Evolutionary conservation across 2,113 vertebrate genomes (phyloP).

Genomic region (Quiscalus mexicanus): DNA sequence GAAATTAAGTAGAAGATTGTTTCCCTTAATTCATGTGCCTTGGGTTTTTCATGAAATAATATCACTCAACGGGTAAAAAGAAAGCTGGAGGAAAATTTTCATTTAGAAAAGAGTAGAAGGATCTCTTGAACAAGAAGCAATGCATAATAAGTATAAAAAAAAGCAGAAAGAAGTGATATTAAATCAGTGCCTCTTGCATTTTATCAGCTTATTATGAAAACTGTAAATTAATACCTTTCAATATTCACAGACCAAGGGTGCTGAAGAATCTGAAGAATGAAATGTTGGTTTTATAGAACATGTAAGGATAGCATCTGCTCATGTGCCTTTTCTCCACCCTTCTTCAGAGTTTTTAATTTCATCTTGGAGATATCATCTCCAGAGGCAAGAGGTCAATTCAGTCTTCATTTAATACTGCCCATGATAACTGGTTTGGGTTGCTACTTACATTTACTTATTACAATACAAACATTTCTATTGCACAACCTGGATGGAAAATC

Average conservation of each 20-base stretch:
- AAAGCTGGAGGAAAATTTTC: not conserved
- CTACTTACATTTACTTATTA: not conserved
- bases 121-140: not conserved
- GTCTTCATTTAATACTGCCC: not conserved
- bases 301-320: not conserved
- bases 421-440: not conserved
- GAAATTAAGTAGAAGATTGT: not conserved
- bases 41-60: not conserved
- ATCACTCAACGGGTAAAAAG: not conserved
- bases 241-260: rapidly evolving
- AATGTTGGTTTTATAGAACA: not conserved
- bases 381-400: not conserved
- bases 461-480: not conserved
- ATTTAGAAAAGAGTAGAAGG: not conserved
- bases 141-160: not conserved
- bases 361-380: not conserved
- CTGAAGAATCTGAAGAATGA: not conserved
- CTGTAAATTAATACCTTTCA: not conserved
- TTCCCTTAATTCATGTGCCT: not conserved
- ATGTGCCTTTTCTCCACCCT: not conserved
- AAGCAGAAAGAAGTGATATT: not conserved
- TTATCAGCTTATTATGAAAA: not conserved
- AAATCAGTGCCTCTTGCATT: not conserved
- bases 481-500: not conserved
- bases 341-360: not conserved